Conservation (phyloP, 2,113 vertebrate genomes). For the Erythrocercus mccallii region DNA sequence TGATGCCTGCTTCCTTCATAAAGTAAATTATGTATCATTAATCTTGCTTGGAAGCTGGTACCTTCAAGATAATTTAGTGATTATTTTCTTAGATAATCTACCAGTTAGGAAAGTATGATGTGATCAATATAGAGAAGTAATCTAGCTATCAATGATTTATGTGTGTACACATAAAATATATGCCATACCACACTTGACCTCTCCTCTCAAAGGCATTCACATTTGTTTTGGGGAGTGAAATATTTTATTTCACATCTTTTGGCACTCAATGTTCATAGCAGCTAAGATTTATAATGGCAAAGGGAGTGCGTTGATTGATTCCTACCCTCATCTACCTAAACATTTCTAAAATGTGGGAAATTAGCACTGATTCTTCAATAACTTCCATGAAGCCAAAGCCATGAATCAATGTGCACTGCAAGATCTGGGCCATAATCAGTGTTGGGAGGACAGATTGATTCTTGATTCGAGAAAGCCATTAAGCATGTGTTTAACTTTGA, state of each 20-base stretch:
- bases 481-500: background rate
- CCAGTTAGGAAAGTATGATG: constrained; percentile 44
- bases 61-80: constrained; percentile 71
- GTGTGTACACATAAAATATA: background rate
- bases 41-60: constrained; percentile 68
- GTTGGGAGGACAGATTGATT: background rate
- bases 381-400: background rate
- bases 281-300: constrained; percentile 12
- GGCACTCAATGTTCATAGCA: background rate
- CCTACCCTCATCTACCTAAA: background rate
- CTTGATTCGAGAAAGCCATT: background rate
- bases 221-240: constrained; percentile 17
- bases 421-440: background rate
- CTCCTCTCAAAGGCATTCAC: constrained; percentile 15
- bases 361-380: background rate
- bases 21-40: constrained; percentile 76
- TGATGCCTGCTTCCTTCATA: constrained; percentile 75
- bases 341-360: constrained; percentile 18
- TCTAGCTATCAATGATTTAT: constrained; percentile 39
- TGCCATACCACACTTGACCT: background rate
- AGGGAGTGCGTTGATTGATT: background rate
- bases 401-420: background rate
- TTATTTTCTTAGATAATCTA: constrained; percentile 71
- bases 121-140: constrained; percentile 60
- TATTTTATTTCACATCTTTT: constrained; percentile 30